phyloP scores from a whole-genome alignment of 2,888 invertebrate species.

The Macrophya alboannulata region DNA sequence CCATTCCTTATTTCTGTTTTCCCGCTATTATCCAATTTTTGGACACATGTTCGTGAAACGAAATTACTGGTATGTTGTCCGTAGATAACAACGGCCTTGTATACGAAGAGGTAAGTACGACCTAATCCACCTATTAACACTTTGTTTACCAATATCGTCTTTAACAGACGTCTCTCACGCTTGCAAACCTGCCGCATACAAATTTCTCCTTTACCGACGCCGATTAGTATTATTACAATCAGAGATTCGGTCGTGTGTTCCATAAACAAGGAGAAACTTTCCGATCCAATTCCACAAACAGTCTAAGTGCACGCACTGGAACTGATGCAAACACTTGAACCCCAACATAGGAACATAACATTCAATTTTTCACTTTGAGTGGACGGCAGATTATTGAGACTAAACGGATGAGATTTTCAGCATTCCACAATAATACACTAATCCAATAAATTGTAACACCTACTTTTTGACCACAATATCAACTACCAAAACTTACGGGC shows the following conservation, averaged over 20 bases:
- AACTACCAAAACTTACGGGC: constrained; percentile 9
- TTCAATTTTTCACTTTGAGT: not conserved
- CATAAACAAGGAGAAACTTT: not conserved
- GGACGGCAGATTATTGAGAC: not conserved
- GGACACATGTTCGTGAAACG: constrained; percentile 33
- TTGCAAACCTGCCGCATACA: constrained; percentile 15
- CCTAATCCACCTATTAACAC: not conserved
- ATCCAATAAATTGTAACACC: not conserved
- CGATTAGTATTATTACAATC: constrained; percentile 7
- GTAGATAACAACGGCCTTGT: constrained; percentile 65
- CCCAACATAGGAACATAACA: not conserved
- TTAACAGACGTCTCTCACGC: constrained; percentile 7
- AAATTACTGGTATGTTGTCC: constrained; percentile 68
- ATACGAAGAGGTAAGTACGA: constrained; percentile 67
- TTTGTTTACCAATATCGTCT: constrained; percentile 32
- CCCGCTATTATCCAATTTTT: constrained; percentile 40
- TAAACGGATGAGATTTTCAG: not conserved
- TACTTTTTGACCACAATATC: constrained; percentile 14
- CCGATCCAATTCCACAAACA: not conserved
- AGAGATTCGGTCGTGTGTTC: not conserved
- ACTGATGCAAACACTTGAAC: not conserved
- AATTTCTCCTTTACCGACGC: constrained; percentile 40
- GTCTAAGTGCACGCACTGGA: not conserved
- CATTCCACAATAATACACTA: not conserved
- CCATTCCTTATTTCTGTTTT: constrained; percentile 55